Evolutionary conservation across 35 echinoderm and acorn worm genomes (phyloP).

Genomic region (Eucidaris tribuloides): DNA sequence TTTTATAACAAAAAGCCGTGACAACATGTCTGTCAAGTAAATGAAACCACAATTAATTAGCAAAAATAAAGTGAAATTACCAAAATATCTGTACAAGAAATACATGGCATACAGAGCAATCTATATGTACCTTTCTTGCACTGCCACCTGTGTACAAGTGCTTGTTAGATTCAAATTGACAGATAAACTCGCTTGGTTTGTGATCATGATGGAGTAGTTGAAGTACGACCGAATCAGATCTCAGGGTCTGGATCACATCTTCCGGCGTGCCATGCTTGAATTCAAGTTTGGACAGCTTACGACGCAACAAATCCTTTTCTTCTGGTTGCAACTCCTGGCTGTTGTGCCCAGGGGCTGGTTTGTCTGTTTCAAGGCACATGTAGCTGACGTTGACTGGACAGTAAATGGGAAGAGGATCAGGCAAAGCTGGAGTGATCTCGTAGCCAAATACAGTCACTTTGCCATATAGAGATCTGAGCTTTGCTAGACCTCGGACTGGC

Average conservation of each 20-base stretch:
- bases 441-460: neutral
- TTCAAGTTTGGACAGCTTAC: no score
- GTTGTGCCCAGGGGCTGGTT: no score
- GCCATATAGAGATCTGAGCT: constrained; percentile 5
- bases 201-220: neutral
- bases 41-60: no score
- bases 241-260: no score
- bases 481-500: neutral
- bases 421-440: neutral
- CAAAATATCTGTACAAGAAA: neutral
- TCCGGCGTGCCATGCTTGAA: no score
- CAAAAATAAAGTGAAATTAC: neutral
- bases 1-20: no score
- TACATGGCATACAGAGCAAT: neutral
- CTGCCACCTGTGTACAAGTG: neutral
- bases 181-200: neutral
- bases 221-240: neutral
- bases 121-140: constrained; percentile 5
- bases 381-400: neutral
- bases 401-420: neutral
- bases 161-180: neutral
- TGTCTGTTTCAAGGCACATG: neutral
- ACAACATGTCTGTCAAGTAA: no score
- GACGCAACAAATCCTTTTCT: no score
- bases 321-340: no score